Base-by-base conservation (phyloP, 2,888 invertebrate genomes). In the Sinelater perroti region DNA sequence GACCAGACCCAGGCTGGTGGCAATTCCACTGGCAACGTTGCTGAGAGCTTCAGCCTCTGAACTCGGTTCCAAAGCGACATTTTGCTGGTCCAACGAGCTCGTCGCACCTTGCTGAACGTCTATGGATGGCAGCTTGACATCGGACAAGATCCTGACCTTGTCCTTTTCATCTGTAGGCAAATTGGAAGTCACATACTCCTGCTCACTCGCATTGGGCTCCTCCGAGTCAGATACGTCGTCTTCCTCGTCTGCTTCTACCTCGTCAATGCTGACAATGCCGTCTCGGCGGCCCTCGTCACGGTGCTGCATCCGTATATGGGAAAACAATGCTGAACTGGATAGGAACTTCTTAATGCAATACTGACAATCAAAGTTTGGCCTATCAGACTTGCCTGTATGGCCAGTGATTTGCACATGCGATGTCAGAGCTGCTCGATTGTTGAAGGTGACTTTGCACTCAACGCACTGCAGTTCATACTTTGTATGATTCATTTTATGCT, bases 311-410 rank as follows among this genome's bases (percentile, higher is more conserved):
- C 87, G 85, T 68, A 91, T 82, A 71, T 91, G 91, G 2, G 85
- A 83, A 76, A 90, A 90, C 26, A 92, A 78, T 72, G 87, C 87
- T 16, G 84, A 79, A 61, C 87, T 85, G 18, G 90, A 82, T 17
- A 85, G 82, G 73, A 91, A 91, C 55, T 84, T 80, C 72, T 88
- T 90, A 52, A 85, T 83, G 72, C 93, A 94, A 71, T 91, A 91
- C 44, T 87, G 85, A 75, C 93, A 86, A 60, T 83, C 81, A 64
- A 80, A 81, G 13, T 76, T 75, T 28, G 55, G 59, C 46, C 56
- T 67, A 2, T 59, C 65, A 3, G 56, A 42, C 60, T 70, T 72
- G n/a, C 65, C 67, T 40, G 62, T 82, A 67, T 85, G 85, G 1
- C 83, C 83, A 3, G 85, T 84, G 28, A 79, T 80, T 70, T 85